These are phyloP conservation scores for Cinara cedri DNA, from an alignment of 2,888 invertebrate genomes.

Conservation along the genomic window DNA sequence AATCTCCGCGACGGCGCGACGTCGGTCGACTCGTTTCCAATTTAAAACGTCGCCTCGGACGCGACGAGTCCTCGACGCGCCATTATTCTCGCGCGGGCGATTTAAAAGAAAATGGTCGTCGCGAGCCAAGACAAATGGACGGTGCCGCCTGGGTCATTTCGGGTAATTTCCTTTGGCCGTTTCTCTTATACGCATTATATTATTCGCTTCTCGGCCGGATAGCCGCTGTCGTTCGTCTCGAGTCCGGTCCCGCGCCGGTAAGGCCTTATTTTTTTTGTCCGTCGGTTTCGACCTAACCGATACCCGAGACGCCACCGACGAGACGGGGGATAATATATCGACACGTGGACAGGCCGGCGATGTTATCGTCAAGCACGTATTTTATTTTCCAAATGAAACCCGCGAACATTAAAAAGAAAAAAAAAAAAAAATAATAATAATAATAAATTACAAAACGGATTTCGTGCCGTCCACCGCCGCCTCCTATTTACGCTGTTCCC, in stretches of 20 bases:
- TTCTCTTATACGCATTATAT: slow-evolving; percentile 4
- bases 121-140: slow-evolving; percentile 22
- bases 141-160: slow-evolving; percentile 5
- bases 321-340: no score
- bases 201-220: not conserved
- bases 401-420: no score
- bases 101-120: slow-evolving; percentile 26
- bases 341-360: no score
- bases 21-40: slow-evolving; percentile 31
- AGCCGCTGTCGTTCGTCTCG: not conserved
- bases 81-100: slow-evolving; percentile 15
- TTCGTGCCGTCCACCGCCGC: no score
- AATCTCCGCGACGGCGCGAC: slow-evolving; percentile 21
- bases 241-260: not conserved
- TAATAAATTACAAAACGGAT: no score
- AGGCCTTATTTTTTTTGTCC: no score
- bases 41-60: slow-evolving; percentile 22
- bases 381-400: no score
- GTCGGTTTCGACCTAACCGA: no score
- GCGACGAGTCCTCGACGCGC: not conserved
- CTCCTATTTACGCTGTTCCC: no score
- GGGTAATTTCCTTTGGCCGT: slow-evolving; percentile 13
- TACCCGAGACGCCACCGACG: no score
- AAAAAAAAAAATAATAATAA: no score
- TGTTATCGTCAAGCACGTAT: no score